Base-by-base conservation (phyloP, 2,113 vertebrate genomes). In the Eonycteris spelaea region DNA sequence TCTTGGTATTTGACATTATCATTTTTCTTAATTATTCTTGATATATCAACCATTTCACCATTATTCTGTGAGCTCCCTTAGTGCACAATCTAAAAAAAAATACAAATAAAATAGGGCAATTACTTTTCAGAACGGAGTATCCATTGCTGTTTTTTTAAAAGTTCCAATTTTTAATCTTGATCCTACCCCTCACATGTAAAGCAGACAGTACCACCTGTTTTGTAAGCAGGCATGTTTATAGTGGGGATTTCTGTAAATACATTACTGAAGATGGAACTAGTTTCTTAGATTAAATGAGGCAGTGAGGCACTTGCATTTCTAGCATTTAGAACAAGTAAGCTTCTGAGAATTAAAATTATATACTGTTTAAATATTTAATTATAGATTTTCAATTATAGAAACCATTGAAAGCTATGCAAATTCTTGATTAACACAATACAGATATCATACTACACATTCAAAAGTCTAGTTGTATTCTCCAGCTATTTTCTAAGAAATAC, bases 11-110 rank as follows among this genome's bases (percentile, higher is more conserved):
- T 98, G 98, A 96, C 90, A 98, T 89, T 92, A 95, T 98, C 86
- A 97, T 98, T 98, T 98, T 98, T 98, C 97, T 98, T 98, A 98
- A 98, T 98, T 98, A 98, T 98, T 98, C 94, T 97, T 98, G 96
- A 98, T 96, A 98, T 98, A 98, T 98, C 91, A 97, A 89, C 97
- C 90, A 98, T 98, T 98, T 98, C 90, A 96, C 95, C 94, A 94
- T 96, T 98, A 97, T 98, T 97, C 74, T 18, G 84, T 95, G 61
- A 97, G 74, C 51, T 98, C 61, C 86, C 33, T 94, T 89, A 90
- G 75, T 98, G 83, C 68, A 79, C 6, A 94, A 24, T 91, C 43
- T 59, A 38, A 90, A 48, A 94, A 51, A 51, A 51, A 51, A 51
- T 51, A n/a, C n/a, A 51, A 51, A 51, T 51, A 96, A 98, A 90